phyloP scores from a whole-genome alignment of 2,113 vertebrate genomes.

The Cercocebus atys region DNA sequence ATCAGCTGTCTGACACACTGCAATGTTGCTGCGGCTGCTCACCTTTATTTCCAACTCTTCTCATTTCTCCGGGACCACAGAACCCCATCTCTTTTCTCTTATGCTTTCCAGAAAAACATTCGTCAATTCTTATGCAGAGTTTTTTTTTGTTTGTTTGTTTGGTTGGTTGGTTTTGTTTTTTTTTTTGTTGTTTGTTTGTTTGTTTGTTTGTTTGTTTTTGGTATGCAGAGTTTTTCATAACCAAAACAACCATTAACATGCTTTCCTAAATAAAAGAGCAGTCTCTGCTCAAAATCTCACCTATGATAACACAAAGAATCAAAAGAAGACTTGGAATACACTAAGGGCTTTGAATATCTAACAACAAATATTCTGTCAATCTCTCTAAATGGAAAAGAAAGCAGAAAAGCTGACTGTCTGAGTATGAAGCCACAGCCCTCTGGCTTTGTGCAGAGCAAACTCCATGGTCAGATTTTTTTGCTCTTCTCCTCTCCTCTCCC shows the following conservation, averaged over 20 bases:
- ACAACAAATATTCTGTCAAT: not conserved
- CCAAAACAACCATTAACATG: not conserved
- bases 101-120: not conserved
- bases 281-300: not conserved
- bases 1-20: not conserved
- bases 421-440: too few relatives aligned
- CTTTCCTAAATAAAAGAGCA: not conserved
- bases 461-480: not conserved
- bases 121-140: not conserved
- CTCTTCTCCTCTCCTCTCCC: rapidly evolving
- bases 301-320: not conserved
- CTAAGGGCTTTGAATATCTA: not conserved
- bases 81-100: not conserved
- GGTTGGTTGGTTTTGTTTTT: too few relatives aligned
- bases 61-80: not conserved
- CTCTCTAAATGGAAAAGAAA: not conserved
- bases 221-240: not conserved
- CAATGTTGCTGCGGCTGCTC: not conserved
- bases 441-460: not conserved
- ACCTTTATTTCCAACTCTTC: not conserved
- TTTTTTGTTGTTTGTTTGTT: too few relatives aligned
- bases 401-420: not conserved
- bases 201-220: not conserved
- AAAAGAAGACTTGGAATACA: not conserved
- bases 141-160: too few relatives aligned